Evolutionary conservation across 2,113 vertebrate species (phyloP).

Genomic region (Fulica atra): DNA sequence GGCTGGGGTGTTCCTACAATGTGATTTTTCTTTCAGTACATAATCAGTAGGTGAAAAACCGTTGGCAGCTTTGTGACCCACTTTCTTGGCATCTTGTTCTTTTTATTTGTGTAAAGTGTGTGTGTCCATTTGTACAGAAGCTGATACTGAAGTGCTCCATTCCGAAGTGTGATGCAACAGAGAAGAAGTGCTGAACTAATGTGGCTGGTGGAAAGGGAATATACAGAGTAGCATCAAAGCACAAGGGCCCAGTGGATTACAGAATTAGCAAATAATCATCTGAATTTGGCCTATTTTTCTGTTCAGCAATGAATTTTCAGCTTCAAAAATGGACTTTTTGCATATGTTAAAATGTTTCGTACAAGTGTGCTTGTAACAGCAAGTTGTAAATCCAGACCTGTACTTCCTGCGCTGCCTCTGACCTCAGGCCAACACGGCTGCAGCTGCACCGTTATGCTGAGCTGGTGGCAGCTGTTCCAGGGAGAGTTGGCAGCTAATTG

Average conservation of each 20-base stretch:
- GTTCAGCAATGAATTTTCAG: not conserved
- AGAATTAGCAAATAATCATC: not conserved
- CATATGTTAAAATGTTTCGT: not conserved
- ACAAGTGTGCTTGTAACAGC: not conserved
- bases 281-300: not conserved
- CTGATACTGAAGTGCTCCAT: not conserved
- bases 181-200: not conserved
- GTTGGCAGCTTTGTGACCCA: not conserved
- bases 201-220: not conserved
- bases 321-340: not conserved
- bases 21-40: not conserved
- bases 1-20: not conserved
- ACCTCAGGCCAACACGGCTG: not conserved
- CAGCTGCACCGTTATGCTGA: not conserved
- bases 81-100: not conserved
- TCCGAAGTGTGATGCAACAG: not conserved
- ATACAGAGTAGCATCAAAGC: not conserved
- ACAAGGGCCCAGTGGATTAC: not conserved
- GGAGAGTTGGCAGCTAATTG: not conserved
- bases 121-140: not conserved
- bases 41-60: constrained; percentile 28
- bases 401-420: not conserved
- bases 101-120: not conserved
- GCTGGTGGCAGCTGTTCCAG: not conserved
- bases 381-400: not conserved